These are phyloP conservation scores for Takifugu rubripes DNA, from an alignment of 2,797 vertebrate genomes.

Conservation along the genomic window DNA sequence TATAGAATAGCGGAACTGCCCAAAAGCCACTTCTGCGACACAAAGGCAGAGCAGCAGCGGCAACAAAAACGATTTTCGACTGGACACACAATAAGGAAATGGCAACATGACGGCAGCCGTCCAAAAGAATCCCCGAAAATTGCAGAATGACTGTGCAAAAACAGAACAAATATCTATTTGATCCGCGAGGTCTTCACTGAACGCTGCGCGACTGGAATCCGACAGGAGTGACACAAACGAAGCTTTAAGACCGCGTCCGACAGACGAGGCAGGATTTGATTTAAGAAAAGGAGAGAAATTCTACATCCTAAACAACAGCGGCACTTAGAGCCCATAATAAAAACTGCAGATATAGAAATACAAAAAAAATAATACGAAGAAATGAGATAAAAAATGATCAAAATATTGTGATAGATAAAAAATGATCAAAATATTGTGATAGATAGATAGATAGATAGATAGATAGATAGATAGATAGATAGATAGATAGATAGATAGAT, in stretches of 20 bases:
- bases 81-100: neutral
- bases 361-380: neutral
- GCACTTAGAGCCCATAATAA: slow-evolving; percentile 56
- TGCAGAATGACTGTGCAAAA: neutral
- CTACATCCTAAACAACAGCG: slow-evolving; percentile 67
- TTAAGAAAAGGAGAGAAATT: neutral
- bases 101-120: neutral
- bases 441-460: slow-evolving; percentile 7
- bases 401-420: slow-evolving; percentile 4
- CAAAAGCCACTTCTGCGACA: slow-evolving; percentile 41
- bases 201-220: neutral
- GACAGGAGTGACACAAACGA: slow-evolving; percentile 5
- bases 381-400: neutral
- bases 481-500: slow-evolving; percentile 22
- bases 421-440: neutral
- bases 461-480: neutral
- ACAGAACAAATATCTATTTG: neutral
- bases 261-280: slow-evolving; percentile 20
- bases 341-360: slow-evolving; percentile 28
- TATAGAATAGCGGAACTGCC: slow-evolving; percentile 72
- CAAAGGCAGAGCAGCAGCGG: slow-evolving; percentile 45
- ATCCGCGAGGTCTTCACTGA: neutral
- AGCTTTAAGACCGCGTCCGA: slow-evolving; percentile 17
- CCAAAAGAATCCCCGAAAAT: neutral
- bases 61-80: slow-evolving; percentile 6